phyloP scores from a whole-genome alignment of 2,113 vertebrate genomes.

The Tenebrosternarchus preto region DNA sequence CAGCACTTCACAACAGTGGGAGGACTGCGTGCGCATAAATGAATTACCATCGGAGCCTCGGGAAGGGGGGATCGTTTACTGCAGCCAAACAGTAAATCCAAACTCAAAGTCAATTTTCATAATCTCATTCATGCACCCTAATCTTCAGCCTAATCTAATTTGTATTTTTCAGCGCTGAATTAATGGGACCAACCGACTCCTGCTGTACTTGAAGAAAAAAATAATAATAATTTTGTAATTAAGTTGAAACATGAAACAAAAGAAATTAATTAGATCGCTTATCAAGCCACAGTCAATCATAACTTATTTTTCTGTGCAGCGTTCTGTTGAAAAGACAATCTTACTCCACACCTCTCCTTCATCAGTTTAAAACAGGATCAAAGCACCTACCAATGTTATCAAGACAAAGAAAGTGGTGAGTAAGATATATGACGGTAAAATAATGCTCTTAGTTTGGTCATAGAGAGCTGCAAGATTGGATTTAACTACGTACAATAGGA shows the following conservation, averaged over 20 bases:
- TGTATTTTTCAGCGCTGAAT: conserved; percentile 60
- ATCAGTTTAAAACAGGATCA: conserved; percentile 39
- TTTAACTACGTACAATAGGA: not conserved
- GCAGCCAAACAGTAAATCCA: conserved; percentile 66
- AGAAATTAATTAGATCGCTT: conserved; percentile 75
- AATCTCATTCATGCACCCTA: conserved; percentile 72
- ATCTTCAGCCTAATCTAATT: conserved; percentile 57
- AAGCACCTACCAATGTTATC: conserved; percentile 39
- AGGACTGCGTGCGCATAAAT: conserved; percentile 38
- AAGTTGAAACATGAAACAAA: conserved; percentile 73
- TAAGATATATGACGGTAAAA: conserved; percentile 31
- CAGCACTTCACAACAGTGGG: conserved; percentile 9
- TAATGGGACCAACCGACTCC: conserved; percentile 64
- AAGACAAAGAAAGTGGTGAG: conserved; percentile 54
- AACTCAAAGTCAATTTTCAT: conserved; percentile 69
- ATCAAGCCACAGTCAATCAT: conserved; percentile 68
- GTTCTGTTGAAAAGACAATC: conserved; percentile 50
- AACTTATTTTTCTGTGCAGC: conserved; percentile 48
- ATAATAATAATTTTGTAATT: conserved; percentile 62
- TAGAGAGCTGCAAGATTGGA: not conserved
- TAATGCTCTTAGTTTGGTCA: conserved; percentile 17
- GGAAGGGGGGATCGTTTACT: conserved; percentile 55
- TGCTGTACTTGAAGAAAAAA: conserved; percentile 40
- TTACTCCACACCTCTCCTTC: conserved; percentile 28
- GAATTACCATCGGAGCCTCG: conserved; percentile 41